phyloP scores from a whole-genome alignment of 2,888 invertebrate genomes.

The Cephus pulcher region DNA sequence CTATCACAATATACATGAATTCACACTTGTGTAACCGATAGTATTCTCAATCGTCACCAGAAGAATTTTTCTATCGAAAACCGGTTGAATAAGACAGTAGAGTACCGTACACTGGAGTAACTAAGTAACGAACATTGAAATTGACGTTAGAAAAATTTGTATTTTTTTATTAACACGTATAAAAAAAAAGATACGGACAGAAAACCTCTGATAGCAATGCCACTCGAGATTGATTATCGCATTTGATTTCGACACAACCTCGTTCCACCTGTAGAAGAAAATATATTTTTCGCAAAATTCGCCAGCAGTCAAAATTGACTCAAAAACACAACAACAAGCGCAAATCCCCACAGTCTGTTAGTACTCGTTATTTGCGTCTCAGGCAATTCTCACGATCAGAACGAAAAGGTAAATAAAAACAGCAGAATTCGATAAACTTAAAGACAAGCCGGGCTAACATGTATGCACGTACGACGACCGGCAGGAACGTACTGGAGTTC shows the following conservation, averaged over 20 bases:
- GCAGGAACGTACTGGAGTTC: conserved; percentile 50
- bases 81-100: neutral
- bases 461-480: conserved; percentile 32
- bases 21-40: neutral
- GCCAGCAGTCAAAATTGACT: neutral
- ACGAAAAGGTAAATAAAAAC: neutral
- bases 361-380: neutral
- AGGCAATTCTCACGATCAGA: neutral
- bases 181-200: neutral
- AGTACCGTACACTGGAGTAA: neutral
- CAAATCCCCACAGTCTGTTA: neutral
- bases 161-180: neutral
- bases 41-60: neutral
- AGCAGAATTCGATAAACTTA: neutral
- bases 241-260: neutral
- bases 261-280: neutral
- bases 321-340: neutral
- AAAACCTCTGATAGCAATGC: neutral
- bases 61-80: neutral
- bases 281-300: neutral
- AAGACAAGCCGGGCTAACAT: neutral
- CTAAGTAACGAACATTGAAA: neutral
- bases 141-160: neutral
- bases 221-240: neutral
- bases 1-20: neutral